Evolutionary conservation across 2,113 vertebrate genomes (phyloP).

Genomic region (Vidua chalybeata): DNA sequence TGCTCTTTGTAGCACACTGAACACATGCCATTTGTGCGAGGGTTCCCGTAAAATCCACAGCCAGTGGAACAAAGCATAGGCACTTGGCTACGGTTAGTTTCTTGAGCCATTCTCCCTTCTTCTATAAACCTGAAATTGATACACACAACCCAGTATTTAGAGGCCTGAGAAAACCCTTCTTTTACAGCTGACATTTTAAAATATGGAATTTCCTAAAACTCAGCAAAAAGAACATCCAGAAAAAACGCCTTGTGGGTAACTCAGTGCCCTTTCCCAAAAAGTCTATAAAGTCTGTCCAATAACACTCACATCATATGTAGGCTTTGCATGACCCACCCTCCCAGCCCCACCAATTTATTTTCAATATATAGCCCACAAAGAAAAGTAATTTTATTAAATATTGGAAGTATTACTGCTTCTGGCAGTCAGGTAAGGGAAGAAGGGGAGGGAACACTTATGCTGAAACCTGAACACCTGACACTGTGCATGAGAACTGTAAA

Average conservation of each 20-base stretch:
- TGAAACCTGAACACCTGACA: background rate
- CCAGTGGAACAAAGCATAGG: slow-evolving; percentile 89
- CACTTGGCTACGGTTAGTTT: slow-evolving; percentile 89
- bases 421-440: background rate
- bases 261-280: background rate
- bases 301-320: background rate
- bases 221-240: background rate
- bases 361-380: background rate
- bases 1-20: slow-evolving; percentile 91
- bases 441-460: background rate
- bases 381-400: background rate
- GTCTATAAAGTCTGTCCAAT: background rate
- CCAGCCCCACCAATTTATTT: background rate
- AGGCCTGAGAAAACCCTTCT: background rate
- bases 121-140: slow-evolving; percentile 72
- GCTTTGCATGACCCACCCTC: background rate
- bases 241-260: background rate
- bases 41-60: slow-evolving; percentile 90
- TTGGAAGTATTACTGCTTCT: background rate
- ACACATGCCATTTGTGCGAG: slow-evolving; percentile 88
- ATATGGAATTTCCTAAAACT: background rate
- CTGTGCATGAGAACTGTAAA: background rate
- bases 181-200: background rate
- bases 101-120: slow-evolving; percentile 87
- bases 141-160: background rate